A percentile compares a stretch with the other conserved stretches of the same genome.
Evolutionary conservation across 1,140 invertebrate species (phyloP).

Genomic region (Phymorhynchus buccinoides): DNA sequence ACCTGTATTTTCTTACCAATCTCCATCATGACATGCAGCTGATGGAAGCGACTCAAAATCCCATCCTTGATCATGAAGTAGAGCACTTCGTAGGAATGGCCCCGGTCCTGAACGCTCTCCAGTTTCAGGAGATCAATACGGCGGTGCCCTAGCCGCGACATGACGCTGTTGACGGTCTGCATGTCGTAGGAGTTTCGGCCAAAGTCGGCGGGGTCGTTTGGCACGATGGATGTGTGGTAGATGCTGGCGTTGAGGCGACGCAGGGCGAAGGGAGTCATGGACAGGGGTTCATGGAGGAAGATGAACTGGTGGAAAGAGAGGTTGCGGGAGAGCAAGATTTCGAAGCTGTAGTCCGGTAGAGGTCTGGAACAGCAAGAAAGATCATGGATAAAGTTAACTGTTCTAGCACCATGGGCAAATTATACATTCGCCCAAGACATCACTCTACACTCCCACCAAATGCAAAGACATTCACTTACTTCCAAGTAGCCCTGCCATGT

Average conservation of each 20-base stretch:
- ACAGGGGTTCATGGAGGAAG: constrained; percentile 44
- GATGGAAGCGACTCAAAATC: constrained; percentile 58
- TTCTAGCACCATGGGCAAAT: too few relatives aligned
- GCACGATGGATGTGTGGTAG: constrained; percentile 59
- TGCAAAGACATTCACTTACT: too few relatives aligned
- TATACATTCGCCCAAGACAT: too few relatives aligned
- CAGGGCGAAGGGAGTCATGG: constrained; percentile 32
- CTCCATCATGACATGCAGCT: constrained; percentile 64
- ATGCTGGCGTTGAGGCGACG: constrained; percentile 54
- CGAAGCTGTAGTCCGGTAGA: constrained; percentile 59
- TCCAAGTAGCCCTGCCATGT: too few relatives aligned
- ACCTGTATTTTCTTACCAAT: constrained; percentile 70
- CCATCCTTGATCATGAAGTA: constrained; percentile 66
- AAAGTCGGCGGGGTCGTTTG: constrained; percentile 70
- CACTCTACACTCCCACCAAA: too few relatives aligned
- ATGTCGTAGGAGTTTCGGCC: constrained; percentile 67
- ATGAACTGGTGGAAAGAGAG: constrained; percentile 58
- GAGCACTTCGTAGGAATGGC: constrained; percentile 63
- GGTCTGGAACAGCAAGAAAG: constrained; percentile 59
- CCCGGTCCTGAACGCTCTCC: constrained; percentile 51
- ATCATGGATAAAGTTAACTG: too few relatives aligned
- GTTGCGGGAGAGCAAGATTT: constrained; percentile 58
- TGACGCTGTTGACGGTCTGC: constrained; percentile 66
- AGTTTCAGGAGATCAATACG: constrained; percentile 67
- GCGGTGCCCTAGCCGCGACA: constrained; percentile 52